Percentiles rank a stretch among this genome's conserved stretches.
These are phyloP conservation scores for Crenuchus spilurus DNA, from an alignment of 2,797 vertebrate species.

Conservation along the genomic window DNA sequence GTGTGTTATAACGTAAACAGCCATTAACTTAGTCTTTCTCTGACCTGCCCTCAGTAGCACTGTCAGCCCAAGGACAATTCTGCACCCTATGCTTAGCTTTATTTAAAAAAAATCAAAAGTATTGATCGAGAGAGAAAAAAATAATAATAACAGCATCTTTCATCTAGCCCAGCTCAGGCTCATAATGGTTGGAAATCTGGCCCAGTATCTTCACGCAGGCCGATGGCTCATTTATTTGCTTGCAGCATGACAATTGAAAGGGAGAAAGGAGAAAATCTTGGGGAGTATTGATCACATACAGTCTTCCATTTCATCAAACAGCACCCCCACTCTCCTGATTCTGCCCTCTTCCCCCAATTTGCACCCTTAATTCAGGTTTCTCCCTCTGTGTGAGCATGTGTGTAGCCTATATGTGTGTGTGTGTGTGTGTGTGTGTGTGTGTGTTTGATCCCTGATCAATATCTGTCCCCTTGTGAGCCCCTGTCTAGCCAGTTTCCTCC, in stretches of 20 bases:
- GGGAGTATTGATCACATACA: conserved; percentile 78
- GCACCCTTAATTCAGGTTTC: conserved; percentile 78
- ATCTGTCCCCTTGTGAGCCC: conserved; percentile 73
- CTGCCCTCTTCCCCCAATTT: conserved; percentile 73
- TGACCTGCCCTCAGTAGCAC: conserved; percentile 43
- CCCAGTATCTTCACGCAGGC: conserved; percentile 24
- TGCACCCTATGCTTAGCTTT: conserved; percentile 40
- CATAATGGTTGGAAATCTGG: conserved; percentile 46
- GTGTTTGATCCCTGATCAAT: conserved; percentile 72
- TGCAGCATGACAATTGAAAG: conserved; percentile 79
- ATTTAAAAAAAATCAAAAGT: conserved; percentile 44
- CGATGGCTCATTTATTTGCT: conserved; percentile 73
- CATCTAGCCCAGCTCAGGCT: conserved; percentile 20
- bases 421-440: conserved; percentile 49
- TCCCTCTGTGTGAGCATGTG: conserved; percentile 35
- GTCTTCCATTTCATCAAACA: conserved; percentile 76
- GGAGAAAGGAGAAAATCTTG: conserved; percentile 75
- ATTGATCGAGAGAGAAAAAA: conserved; percentile 40
- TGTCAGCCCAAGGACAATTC: conserved; percentile 52
- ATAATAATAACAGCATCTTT: conserved; percentile 45
- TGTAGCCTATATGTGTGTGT: conserved; percentile 40
- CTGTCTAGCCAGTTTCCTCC: conserved; percentile 67
- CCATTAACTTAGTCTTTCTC: conserved; percentile 23
- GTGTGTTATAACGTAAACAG: conserved; percentile 41
- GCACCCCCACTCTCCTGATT: conserved; percentile 57